Base-by-base conservation (phyloP, 2,797 vertebrate species). In the Cirrhinus molitorella region DNA sequence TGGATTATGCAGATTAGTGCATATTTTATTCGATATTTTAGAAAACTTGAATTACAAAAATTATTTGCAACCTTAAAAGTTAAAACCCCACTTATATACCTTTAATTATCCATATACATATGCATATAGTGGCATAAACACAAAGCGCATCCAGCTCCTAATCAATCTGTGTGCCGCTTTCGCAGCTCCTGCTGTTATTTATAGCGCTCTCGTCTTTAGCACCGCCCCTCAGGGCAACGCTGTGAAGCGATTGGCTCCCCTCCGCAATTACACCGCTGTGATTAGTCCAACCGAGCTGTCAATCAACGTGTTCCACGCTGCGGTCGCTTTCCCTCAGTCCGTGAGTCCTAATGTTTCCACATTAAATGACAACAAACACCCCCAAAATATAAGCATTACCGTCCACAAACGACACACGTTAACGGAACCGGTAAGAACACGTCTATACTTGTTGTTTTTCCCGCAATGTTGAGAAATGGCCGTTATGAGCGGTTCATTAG, bases 381-480 rank as follows among this genome's bases (percentile, higher is more conserved):
- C 13, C 47, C 10, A 43, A 53, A 31, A 57, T 61, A 82, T 16
- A 16, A 70, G 14, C 23, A 65, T 57, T 23, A 72, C 43, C 31
- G 72, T 66, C 45, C 63, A 85, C 59, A 85, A 55, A 51, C 80
- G 1, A 63, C 47, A 65, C 86, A 70, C 23, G 21, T 68, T 79
- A 84, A 85, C 76, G 72, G 43, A 81, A 71, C 68, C 65, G 89
- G 89, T 91, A 90, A 91, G 90, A 59, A 74, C 19, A 25, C 34
- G 53, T 25, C 4, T 31, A 12, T 17, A 49, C n/a, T 34, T 34
- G 57, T 66, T 53, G n/a, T 1, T n/a, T 17, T 16, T 55, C 0
- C 2, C 7, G 23, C 45, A 13, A 10, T 51, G 28, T 51, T 34
- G 45, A 66, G 12, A 34, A 7, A 13, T 72, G 47, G 1, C 9